Percentiles rank a stretch among this genome's conserved stretches.
phyloP scores from a whole-genome alignment of 2,797 vertebrate genomes.

The Tapera naevia region DNA sequence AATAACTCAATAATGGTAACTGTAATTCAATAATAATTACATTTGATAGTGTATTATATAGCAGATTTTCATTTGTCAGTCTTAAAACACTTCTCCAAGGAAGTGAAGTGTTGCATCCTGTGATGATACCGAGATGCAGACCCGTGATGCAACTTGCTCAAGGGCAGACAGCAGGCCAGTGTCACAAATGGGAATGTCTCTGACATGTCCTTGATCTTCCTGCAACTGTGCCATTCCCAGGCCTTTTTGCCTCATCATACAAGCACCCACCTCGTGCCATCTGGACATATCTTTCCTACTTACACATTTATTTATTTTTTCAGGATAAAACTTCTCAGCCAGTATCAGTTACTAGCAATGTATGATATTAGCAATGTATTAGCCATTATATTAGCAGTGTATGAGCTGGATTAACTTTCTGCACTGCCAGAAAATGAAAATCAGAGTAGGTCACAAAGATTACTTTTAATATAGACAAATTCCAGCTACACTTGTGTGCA shows the following conservation, averaged over 20 bases:
- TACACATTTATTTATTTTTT: not conserved
- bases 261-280: rapidly evolving
- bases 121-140: not conserved
- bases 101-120: not conserved
- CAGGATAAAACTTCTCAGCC: not conserved
- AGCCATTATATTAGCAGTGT: not conserved
- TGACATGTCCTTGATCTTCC: not conserved
- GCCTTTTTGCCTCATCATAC: not conserved
- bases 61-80: slow-evolving; percentile 32
- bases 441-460: not conserved
- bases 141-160: not conserved
- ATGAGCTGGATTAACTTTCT: not conserved
- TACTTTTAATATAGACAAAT: not conserved
- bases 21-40: slow-evolving; percentile 56
- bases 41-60: slow-evolving; percentile 29
- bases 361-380: not conserved
- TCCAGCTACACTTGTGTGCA: not conserved
- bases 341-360: rapidly evolving
- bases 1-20: slow-evolving; percentile 28
- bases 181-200: not conserved
- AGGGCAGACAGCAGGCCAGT: not conserved
- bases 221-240: not conserved
- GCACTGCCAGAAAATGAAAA: not conserved
- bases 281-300: not conserved
- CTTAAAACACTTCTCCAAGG: slow-evolving; percentile 15